Evolutionary conservation across 1,140 invertebrate species (phyloP).

Genomic region (Danaus plexippus): DNA sequence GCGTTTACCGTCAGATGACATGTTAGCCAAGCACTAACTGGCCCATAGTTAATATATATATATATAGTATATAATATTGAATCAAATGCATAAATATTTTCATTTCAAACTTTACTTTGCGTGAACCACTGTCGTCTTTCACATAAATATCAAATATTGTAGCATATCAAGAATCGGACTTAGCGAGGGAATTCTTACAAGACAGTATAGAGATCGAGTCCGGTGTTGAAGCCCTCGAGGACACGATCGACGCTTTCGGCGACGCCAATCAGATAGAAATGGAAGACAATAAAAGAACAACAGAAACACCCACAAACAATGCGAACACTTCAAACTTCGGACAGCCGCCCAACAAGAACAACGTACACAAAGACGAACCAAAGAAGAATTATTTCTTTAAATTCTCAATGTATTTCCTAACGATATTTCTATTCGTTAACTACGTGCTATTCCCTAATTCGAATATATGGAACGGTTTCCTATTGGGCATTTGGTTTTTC

Average conservation of each 20-base stretch:
- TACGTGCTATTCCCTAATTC: conserved; percentile 54
- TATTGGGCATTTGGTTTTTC: conserved; percentile 62
- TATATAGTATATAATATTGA: no score
- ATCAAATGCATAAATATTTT: no score
- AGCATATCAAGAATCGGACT: conserved; percentile 40
- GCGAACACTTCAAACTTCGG: conserved; percentile 34
- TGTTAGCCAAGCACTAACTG: no score
- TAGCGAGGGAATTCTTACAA: conserved; percentile 36
- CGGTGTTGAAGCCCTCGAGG: conserved; percentile 66
- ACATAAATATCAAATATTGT: conserved; percentile 2
- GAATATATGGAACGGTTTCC: conserved; percentile 61
- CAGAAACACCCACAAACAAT: conserved; percentile 17
- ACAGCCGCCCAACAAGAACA: conserved; percentile 48
- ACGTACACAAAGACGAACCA: conserved; percentile 24
- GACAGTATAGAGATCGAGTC: conserved; percentile 66
- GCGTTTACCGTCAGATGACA: no score
- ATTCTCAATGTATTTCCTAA: conserved; percentile 56
- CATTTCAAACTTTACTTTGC: no score
- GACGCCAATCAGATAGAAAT: conserved; percentile 35
- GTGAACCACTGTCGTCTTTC: no score
- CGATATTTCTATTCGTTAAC: conserved; percentile 48
- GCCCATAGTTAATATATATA: no score
- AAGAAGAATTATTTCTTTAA: conserved; percentile 44
- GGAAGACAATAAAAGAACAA: conserved; percentile 17
- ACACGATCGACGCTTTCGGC: conserved; percentile 51